phyloP scores from a whole-genome alignment of 2,113 vertebrate genomes.

The Emydura subglobosa region DNA sequence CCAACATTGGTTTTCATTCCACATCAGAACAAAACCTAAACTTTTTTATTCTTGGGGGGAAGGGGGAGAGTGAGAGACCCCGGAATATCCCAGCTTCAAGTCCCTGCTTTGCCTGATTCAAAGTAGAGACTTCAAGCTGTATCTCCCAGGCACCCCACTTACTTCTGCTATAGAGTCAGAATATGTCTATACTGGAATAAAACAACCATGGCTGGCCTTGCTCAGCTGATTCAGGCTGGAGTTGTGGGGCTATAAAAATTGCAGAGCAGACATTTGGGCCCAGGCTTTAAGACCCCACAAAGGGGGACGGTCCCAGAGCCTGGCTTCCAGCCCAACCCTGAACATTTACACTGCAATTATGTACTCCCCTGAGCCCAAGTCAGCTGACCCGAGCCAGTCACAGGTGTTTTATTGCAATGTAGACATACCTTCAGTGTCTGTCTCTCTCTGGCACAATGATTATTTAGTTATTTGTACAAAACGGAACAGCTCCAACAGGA shows the following conservation, averaged over 20 bases:
- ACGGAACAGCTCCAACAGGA: not conserved
- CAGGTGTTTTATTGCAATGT: not conserved
- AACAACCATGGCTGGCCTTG: not conserved
- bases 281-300: not conserved
- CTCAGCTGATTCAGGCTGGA: not conserved
- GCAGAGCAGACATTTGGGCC: not conserved
- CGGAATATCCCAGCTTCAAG: not conserved
- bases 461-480: not conserved
- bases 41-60: too few species aligned
- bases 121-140: not conserved
- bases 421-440: not conserved
- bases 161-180: not conserved
- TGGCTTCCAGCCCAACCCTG: too few species aligned
- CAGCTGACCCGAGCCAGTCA: not conserved
- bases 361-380: not conserved
- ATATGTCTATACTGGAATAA: not conserved
- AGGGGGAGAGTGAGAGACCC: too few species aligned
- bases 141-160: not conserved
- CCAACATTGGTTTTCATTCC: not conserved
- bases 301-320: not conserved
- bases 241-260: not conserved
- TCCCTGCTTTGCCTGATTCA: not conserved
- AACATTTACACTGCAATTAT: not conserved
- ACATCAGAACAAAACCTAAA: not conserved
- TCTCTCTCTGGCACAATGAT: not conserved